Percentiles rank a stretch among this genome's conserved stretches.
Conservation (phyloP, 1,140 invertebrate species). For the Brachionus sp. region DNA sequence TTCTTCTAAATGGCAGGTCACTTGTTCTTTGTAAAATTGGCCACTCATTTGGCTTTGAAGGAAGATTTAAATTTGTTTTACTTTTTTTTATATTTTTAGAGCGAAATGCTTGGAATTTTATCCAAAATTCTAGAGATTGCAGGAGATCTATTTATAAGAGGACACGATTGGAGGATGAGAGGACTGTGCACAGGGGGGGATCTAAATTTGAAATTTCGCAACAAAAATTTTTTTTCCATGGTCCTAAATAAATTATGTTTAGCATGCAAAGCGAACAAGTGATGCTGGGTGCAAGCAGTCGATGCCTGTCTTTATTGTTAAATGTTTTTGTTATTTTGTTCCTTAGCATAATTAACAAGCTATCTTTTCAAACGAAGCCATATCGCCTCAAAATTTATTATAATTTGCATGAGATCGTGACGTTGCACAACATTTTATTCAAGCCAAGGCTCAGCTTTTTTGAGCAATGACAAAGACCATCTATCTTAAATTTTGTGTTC, state of each 20-base stretch:
- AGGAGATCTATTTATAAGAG: neutral
- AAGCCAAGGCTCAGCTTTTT: neutral
- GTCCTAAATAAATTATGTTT: constrained; percentile 16
- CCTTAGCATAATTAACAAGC: neutral
- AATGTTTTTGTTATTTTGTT: neutral
- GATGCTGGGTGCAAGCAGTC: neutral
- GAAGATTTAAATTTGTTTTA: neutral
- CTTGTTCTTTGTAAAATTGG: neutral
- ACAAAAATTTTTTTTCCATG: neutral
- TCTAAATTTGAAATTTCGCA: neutral
- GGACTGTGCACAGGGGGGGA: neutral
- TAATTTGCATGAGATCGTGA: neutral
- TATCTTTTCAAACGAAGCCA: neutral
- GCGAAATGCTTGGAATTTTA: neutral
- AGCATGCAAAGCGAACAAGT: neutral
- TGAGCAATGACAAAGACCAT: neutral
- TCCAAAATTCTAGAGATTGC: neutral
- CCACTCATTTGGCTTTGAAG: neutral
- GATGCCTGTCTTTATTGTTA: neutral
- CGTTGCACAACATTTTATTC: neutral
- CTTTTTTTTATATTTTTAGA: neutral
- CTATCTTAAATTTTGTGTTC: neutral
- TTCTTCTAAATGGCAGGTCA: neutral
- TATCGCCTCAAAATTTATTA: neutral
- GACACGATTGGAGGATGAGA: neutral